phyloP scores from a whole-genome alignment of 2,797 vertebrate species.

The Melanogrammus aeglefinus region DNA sequence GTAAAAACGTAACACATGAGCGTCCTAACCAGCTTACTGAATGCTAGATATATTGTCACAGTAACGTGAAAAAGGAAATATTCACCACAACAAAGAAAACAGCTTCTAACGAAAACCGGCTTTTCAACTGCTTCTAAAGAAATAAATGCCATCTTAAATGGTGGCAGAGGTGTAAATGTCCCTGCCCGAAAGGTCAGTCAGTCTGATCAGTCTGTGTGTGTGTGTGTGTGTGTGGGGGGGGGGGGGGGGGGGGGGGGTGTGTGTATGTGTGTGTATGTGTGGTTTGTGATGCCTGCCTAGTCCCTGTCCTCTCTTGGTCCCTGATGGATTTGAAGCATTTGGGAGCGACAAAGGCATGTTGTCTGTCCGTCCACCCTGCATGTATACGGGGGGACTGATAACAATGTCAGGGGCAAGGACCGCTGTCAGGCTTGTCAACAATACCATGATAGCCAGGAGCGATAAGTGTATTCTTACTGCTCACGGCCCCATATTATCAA shows the following conservation, averaged over 20 bases:
- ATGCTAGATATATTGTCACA: no score
- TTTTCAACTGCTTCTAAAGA: background rate
- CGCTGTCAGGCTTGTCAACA: conserved; percentile 18
- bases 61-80: background rate
- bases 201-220: no score
- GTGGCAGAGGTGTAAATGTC: background rate
- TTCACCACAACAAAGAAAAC: background rate
- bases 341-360: conserved; percentile 12
- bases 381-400: conserved; percentile 19
- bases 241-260: no score
- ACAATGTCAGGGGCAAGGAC: conserved; percentile 23
- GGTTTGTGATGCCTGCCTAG: no score
- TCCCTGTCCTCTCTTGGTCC: no score
- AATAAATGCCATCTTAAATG: background rate
- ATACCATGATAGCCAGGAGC: conserved; percentile 23
- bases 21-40: no score
- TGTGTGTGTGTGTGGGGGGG: no score
- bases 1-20: no score
- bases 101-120: no score
- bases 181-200: background rate
- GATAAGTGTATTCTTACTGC: conserved; percentile 23
- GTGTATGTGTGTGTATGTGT: background rate
- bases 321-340: background rate
- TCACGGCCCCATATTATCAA: conserved; percentile 7
- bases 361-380: background rate